Conservation (phyloP, 2,888 invertebrate species). For the Bombylius discolor region DNA sequence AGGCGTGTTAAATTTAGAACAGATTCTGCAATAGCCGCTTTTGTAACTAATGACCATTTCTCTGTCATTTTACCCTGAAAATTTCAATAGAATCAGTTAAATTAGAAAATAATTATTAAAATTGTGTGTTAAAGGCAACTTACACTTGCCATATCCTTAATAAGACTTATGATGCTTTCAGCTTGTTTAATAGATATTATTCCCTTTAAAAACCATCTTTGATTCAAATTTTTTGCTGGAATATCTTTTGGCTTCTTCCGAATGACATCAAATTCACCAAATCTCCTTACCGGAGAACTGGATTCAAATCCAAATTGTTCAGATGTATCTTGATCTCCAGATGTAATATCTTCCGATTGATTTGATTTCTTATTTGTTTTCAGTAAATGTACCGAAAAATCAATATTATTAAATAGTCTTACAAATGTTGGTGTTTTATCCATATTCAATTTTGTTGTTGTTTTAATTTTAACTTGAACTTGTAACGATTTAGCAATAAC, state of each 20-base stretch:
- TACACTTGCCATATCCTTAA: constrained; percentile 88
- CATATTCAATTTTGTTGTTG: constrained; percentile 35
- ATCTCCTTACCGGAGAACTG: not conserved
- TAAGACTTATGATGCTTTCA: constrained; percentile 71
- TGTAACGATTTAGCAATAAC: constrained; percentile 84
- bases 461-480: constrained; percentile 66
- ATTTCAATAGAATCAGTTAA: not conserved
- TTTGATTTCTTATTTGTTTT: constrained; percentile 14
- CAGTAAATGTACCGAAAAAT: constrained; percentile 30
- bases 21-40: constrained; percentile 76
- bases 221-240: constrained; percentile 31
- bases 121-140: constrained; percentile 23
- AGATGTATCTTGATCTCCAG: not conserved
- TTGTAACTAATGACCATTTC: constrained; percentile 76
- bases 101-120: not conserved
- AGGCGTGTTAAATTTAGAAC: constrained; percentile 72
- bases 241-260: constrained; percentile 19
- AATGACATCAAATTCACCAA: constrained; percentile 14
- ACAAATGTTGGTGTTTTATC: constrained; percentile 41
- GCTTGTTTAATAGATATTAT: constrained; percentile 73
- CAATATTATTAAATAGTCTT: constrained; percentile 31
- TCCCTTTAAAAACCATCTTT: constrained; percentile 78
- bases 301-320: constrained; percentile 8
- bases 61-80: constrained; percentile 70
- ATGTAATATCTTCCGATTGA: not conserved